A percentile compares a stretch with the other conserved stretches of the same genome.
These are phyloP conservation scores for Tetraodon nigroviridis DNA, from an alignment of 2,113 vertebrate species.

Conservation along the genomic window DNA sequence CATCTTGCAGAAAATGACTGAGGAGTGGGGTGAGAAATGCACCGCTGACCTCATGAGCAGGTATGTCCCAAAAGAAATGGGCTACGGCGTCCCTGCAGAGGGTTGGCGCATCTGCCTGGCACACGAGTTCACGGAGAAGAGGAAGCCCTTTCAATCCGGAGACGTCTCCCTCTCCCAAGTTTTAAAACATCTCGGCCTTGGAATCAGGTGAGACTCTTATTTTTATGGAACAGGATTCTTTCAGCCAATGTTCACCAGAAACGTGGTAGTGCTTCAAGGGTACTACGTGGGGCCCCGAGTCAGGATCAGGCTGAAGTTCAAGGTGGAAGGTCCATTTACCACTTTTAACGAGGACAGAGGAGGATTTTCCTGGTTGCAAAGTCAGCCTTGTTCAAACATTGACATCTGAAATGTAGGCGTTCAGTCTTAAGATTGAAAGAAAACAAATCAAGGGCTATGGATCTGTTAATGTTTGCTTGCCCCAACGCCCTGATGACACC, in stretches of 20 bases:
- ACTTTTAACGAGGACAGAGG: too few relatives aligned
- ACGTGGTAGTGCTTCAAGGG: not conserved
- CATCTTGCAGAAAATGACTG: conserved; percentile 24
- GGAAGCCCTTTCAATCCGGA: conserved; percentile 84
- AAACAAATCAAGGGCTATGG: not conserved
- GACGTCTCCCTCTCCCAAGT: conserved; percentile 80
- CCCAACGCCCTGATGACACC: too few relatives aligned
- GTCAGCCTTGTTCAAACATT: too few relatives aligned
- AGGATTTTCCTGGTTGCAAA: too few relatives aligned
- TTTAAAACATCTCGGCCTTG: conserved; percentile 81
- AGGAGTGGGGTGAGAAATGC: conserved; percentile 69
- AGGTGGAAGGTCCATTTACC: not conserved
- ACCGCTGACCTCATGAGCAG: conserved; percentile 77
- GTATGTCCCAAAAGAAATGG: conserved; percentile 77
- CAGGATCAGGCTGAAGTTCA: not conserved
- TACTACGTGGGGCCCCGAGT: not conserved
- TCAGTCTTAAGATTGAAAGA: not conserved
- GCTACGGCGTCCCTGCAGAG: conserved; percentile 76
- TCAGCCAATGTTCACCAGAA: not conserved
- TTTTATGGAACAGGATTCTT: not conserved
- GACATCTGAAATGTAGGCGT: not conserved
- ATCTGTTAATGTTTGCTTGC: too few relatives aligned
- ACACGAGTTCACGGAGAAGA: conserved; percentile 87
- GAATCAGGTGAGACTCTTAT: conserved; percentile 76
- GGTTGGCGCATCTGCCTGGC: conserved; percentile 92